Conservation (phyloP, 2,797 vertebrate genomes). For the Steatocranus sp. region DNA sequence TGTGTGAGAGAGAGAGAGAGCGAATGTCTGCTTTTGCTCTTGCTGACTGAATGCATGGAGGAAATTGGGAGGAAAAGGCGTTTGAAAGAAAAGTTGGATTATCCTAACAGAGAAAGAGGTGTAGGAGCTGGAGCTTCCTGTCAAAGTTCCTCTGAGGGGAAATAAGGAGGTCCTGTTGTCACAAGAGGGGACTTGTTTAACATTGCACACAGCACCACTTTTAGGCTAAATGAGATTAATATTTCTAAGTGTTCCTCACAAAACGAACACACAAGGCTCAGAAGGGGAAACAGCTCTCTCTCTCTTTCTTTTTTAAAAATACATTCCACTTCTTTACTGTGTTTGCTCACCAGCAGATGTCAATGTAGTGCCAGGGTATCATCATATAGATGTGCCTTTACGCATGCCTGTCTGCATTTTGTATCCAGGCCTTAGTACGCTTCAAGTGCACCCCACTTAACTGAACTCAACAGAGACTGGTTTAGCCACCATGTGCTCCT, state of each 20-base stretch:
- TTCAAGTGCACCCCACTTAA: conserved; percentile 26
- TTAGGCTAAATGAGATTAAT: background rate
- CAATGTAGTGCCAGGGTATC: conserved; percentile 38
- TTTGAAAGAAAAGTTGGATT: conserved; percentile 54
- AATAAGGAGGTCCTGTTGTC: background rate
- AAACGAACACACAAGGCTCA: background rate
- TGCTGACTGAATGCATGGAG: conserved; percentile 1
- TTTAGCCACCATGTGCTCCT: conserved; percentile 52
- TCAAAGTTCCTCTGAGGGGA: conserved; percentile 20
- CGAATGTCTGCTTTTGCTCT: conserved; percentile 27
- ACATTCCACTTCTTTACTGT: background rate
- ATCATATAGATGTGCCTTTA: background rate
- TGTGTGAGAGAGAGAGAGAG: background rate
- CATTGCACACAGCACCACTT: background rate
- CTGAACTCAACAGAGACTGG: conserved; percentile 41
- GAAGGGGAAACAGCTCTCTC: background rate
- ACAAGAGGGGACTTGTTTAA: background rate
- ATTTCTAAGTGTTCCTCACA: background rate
- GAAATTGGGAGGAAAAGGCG: conserved; percentile 41
- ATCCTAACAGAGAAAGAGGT: conserved; percentile 38
- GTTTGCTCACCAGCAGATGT: conserved; percentile 55
- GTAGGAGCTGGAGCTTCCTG: conserved; percentile 39
- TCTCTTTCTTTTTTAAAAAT: background rate
- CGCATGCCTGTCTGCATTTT: background rate
- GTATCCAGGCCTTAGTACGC: background rate